Evolutionary conservation across 2,888 invertebrate species (phyloP).

Genomic region (Nowickia ferox): DNA sequence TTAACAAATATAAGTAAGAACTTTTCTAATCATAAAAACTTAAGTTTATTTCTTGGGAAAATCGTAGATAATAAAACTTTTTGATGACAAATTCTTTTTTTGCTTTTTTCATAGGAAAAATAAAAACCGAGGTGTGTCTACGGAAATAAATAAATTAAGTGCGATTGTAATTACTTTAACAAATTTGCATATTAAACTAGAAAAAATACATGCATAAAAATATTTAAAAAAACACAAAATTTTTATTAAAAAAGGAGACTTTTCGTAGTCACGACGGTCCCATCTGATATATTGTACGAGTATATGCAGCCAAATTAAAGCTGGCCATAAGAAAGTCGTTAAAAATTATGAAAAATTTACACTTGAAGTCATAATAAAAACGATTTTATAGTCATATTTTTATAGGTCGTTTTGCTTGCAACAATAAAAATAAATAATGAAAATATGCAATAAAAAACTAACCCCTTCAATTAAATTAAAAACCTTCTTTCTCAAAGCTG

Average conservation of each 20-base stretch:
- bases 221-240: conserved; percentile 44
- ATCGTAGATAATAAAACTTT: conserved; percentile 36
- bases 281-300: too few species aligned
- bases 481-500: conserved; percentile 18
- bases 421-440: conserved; percentile 43
- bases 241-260: conserved; percentile 54
- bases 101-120: neutral
- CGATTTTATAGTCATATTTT: conserved; percentile 61
- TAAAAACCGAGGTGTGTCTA: conserved; percentile 52
- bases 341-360: conserved; percentile 58
- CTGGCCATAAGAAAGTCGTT: conserved; percentile 48
- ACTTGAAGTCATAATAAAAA: conserved; percentile 54
- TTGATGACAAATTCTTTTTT: conserved; percentile 25
- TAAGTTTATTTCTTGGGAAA: conserved; percentile 24
- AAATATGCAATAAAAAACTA: conserved; percentile 43
- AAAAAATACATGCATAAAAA: conserved; percentile 45
- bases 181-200: conserved; percentile 62
- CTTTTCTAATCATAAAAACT: neutral
- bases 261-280: conserved; percentile 34
- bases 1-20: too few species aligned
- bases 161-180: conserved; percentile 63
- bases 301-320: conserved; percentile 52
- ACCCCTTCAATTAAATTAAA: conserved; percentile 56
- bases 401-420: conserved; percentile 46
- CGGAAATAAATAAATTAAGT: conserved; percentile 27